A percentile compares a stretch with the other conserved stretches of the same genome.
Conservation (phyloP, 2,888 invertebrate genomes). For the Sarcophaga variegata region DNA sequence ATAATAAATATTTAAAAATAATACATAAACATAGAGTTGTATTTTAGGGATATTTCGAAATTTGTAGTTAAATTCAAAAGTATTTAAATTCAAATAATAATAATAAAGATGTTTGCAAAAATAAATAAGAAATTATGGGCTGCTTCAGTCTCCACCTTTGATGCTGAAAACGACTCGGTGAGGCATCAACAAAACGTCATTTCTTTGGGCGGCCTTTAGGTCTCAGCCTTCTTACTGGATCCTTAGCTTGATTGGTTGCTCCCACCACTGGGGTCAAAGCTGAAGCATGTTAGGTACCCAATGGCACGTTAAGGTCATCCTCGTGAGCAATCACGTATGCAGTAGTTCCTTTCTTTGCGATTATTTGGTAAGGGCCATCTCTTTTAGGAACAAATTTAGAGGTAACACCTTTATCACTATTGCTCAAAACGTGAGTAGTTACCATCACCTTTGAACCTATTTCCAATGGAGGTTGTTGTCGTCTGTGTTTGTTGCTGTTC, state of each 20-base stretch:
- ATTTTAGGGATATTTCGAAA: too few relatives aligned
- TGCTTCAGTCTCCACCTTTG: conserved; percentile 48
- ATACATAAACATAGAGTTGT: too few relatives aligned
- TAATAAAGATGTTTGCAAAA: not conserved
- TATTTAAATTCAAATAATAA: not conserved
- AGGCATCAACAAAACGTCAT: conserved; percentile 25
- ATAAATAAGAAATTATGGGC: conserved; percentile 9
- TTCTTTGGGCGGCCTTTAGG: conserved; percentile 37
- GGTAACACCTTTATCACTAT: conserved; percentile 67
- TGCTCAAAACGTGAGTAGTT: conserved; percentile 71
- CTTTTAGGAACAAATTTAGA: conserved; percentile 75
- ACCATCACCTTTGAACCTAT: conserved; percentile 72
- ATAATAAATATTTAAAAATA: too few relatives aligned
- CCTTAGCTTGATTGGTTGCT: not conserved
- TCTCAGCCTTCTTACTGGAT: conserved; percentile 19
- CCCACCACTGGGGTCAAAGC: conserved; percentile 33
- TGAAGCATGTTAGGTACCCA: conserved; percentile 48
- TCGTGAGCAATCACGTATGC: conserved; percentile 35
- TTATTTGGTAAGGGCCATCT: conserved; percentile 66
- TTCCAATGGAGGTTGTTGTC: conserved; percentile 60
- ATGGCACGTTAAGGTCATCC: conserved; percentile 21
- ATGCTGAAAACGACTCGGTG: conserved; percentile 28
- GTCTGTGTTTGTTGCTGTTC: too few relatives aligned
- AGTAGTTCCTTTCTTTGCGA: conserved; percentile 69
- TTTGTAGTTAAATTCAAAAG: too few relatives aligned